Evolutionary conservation across 2,888 invertebrate species (phyloP).

Genomic region (Caradrina clavipalpis): DNA sequence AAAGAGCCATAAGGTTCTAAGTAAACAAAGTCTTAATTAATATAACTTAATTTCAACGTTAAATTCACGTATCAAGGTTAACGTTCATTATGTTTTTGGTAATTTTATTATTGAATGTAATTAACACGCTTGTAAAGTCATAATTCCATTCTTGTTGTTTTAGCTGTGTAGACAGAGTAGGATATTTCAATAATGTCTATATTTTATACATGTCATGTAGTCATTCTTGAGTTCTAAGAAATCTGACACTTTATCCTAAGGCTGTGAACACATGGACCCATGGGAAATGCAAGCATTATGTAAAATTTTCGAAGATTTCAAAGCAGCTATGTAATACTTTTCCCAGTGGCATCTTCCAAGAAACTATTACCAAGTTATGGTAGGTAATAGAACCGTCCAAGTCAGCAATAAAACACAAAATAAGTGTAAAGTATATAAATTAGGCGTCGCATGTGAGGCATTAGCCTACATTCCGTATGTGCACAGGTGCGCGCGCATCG

Average conservation of each 20-base stretch:
- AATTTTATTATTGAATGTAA: slow-evolving; percentile 51
- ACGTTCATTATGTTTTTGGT: slow-evolving; percentile 42
- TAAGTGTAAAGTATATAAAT: slow-evolving; percentile 46
- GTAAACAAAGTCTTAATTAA: slow-evolving; percentile 1
- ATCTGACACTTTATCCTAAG: not conserved
- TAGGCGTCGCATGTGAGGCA: slow-evolving; percentile 51
- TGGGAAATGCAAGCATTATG: no score
- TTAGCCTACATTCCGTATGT: slow-evolving; percentile 62
- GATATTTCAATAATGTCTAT: not conserved
- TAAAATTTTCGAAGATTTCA: not conserved
- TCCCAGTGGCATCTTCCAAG: not conserved
- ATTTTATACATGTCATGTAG: not conserved
- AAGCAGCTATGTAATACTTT: not conserved
- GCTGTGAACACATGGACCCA: not conserved
- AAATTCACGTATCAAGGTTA: slow-evolving; percentile 51
- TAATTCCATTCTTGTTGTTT: slow-evolving; percentile 23
- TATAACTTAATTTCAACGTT: slow-evolving; percentile 26
- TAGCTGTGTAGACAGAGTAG: slow-evolving; percentile 28
- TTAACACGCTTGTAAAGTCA: slow-evolving; percentile 36
- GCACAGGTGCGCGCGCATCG: slow-evolving; percentile 60
- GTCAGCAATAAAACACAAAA: slow-evolving; percentile 15
- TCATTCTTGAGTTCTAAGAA: not conserved
- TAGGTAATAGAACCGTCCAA: slow-evolving; percentile 3
- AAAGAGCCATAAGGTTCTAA: slow-evolving; percentile 15
- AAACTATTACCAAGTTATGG: not conserved